These are phyloP conservation scores for Balearica regulorum DNA, from an alignment of 2,797 vertebrate species.

Conservation along the genomic window DNA sequence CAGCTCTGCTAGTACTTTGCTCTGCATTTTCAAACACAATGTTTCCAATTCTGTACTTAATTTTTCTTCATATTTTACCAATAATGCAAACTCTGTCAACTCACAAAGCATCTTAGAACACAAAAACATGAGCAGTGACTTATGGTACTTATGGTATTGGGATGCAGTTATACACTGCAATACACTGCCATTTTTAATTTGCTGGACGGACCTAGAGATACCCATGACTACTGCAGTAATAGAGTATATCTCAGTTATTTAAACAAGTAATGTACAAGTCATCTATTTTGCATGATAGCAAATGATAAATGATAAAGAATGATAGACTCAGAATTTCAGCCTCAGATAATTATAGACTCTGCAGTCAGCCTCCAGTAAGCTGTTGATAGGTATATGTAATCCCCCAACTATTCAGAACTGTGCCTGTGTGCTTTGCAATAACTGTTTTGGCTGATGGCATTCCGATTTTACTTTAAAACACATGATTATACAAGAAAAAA, in stretches of 20 bases:
- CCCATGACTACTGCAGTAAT: neutral
- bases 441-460: neutral
- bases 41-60: neutral
- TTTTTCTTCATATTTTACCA: neutral
- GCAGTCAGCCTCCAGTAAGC: neutral
- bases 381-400: neutral
- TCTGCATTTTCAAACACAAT: neutral
- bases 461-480: slow-evolving; percentile 15
- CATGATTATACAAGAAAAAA: slow-evolving; percentile 1
- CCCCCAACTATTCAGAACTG: neutral
- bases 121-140: neutral
- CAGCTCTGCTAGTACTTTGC: neutral
- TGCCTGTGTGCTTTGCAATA: neutral
- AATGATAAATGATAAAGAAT: neutral
- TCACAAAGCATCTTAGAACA: neutral
- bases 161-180: neutral
- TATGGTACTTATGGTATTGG: neutral
- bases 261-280: neutral
- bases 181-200: neutral
- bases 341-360: neutral
- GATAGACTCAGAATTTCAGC: neutral
- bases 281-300: neutral
- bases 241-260: neutral
- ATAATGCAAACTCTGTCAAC: neutral
- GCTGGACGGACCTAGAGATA: neutral